These are phyloP conservation scores for Euthynnus affinis DNA, from an alignment of 2,797 vertebrate genomes.

Conservation along the genomic window DNA sequence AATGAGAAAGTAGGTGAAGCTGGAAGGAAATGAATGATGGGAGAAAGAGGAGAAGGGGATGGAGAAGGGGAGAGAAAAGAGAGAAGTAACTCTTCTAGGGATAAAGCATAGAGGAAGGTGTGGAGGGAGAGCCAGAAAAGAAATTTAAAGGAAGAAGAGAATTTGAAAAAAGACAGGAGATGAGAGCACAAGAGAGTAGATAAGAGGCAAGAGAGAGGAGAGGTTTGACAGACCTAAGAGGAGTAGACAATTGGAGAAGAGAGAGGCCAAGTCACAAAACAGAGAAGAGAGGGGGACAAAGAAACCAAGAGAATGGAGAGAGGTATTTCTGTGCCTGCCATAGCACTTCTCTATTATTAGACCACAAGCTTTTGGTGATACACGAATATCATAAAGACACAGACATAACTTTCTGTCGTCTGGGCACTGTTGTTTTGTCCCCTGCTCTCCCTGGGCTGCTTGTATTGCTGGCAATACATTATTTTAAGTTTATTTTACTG, in stretches of 20 bases:
- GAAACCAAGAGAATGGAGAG: slow-evolving; percentile 11
- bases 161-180: slow-evolving; percentile 3
- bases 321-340: slow-evolving; percentile 32
- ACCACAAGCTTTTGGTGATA: slow-evolving; percentile 31
- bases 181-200: slow-evolving; percentile 15
- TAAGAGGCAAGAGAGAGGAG: slow-evolving; percentile 15
- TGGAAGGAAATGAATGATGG: slow-evolving; percentile 29
- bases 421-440: slow-evolving; percentile 32
- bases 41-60: background rate
- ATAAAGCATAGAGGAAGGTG: slow-evolving; percentile 31
- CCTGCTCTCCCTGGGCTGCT: slow-evolving; percentile 28
- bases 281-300: slow-evolving; percentile 30
- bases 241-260: slow-evolving; percentile 23
- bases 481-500: slow-evolving; percentile 41
- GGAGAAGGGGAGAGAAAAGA: background rate
- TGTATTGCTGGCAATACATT: slow-evolving; percentile 33
- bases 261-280: slow-evolving; percentile 38
- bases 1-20: slow-evolving; percentile 47
- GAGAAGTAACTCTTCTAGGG: background rate
- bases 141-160: too few relatives aligned
- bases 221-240: slow-evolving; percentile 38
- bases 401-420: slow-evolving; percentile 23
- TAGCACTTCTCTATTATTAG: slow-evolving; percentile 53
- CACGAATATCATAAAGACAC: slow-evolving; percentile 45
- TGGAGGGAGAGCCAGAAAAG: background rate